Conservation (phyloP, 2,797 vertebrate species). For the Balearica regulorum region DNA sequence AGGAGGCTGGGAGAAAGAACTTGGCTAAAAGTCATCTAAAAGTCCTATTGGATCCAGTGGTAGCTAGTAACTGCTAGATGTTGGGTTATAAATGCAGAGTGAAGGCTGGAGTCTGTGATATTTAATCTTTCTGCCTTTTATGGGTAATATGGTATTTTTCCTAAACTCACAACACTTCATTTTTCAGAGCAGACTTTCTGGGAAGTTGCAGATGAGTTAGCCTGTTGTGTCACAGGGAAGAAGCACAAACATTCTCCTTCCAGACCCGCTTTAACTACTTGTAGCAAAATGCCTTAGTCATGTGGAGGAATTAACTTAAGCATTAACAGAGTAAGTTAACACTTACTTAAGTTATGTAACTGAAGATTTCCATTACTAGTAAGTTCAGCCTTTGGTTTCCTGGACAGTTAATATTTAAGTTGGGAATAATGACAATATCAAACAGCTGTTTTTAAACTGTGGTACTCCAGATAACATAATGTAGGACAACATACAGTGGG, state of each 20-base stretch:
- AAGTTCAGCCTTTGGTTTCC: conserved; percentile 11
- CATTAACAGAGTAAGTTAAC: too few species aligned
- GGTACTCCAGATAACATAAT: neutral
- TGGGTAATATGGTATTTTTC: neutral
- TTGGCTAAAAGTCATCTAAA: neutral
- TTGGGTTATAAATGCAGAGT: neutral
- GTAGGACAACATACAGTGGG: neutral
- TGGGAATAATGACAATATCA: neutral
- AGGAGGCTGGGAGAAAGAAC: neutral
- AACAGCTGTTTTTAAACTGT: neutral
- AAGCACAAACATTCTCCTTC: neutral
- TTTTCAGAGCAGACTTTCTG: neutral
- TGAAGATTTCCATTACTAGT: neutral
- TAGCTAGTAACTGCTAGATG: neutral
- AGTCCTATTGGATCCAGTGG: neutral
- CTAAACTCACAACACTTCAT: neutral
- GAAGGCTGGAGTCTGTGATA: neutral
- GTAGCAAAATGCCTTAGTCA: neutral
- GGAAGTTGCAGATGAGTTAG: neutral
- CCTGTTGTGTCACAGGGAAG: neutral
- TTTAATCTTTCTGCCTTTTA: neutral
- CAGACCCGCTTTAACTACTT: neutral
- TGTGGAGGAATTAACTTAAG: neutral
- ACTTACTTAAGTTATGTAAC: neutral
- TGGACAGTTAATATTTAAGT: neutral